These are phyloP conservation scores for Oithona nana DNA, from an alignment of 2,888 invertebrate species.

Conservation along the genomic window DNA sequence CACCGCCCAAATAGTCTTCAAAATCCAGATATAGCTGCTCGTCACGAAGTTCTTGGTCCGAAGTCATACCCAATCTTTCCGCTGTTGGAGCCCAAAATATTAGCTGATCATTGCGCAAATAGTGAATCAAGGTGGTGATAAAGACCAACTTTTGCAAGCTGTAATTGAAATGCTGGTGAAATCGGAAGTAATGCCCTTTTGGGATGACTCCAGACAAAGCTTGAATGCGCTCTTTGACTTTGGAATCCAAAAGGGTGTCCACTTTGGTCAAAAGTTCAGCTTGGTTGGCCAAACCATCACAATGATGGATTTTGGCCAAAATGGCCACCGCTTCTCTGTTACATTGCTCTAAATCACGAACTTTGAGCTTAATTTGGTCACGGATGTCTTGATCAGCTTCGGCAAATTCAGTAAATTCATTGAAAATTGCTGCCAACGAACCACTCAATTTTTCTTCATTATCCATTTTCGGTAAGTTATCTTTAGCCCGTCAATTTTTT, in stretches of 20 bases:
- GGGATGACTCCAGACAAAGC: background rate
- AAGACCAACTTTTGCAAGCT: constrained; percentile 61
- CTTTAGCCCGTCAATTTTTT: too few relatives aligned
- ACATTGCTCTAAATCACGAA: constrained; percentile 55
- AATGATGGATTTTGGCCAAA: constrained; percentile 62
- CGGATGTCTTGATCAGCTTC: background rate
- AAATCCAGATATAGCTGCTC: constrained; percentile 74
- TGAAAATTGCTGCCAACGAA: background rate
- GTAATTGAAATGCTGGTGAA: constrained; percentile 69
- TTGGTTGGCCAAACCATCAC: constrained; percentile 44
- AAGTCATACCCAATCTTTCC: constrained; percentile 34
- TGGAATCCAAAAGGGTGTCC: constrained; percentile 21
- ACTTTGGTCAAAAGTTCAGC: background rate
- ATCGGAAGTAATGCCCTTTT: constrained; percentile 32
- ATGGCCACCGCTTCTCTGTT: constrained; percentile 56
- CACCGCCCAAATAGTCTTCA: constrained; percentile 71
- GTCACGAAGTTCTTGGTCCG: constrained; percentile 39
- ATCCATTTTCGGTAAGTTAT: background rate
- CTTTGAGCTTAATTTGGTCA: constrained; percentile 38
- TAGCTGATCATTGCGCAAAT: constrained; percentile 55
- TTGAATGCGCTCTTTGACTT: constrained; percentile 17
- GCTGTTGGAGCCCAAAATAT: constrained; percentile 54
- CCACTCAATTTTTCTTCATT: background rate
- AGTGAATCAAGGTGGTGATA: constrained; percentile 53
- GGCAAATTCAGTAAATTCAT: background rate